A percentile compares a stretch with the other conserved stretches of the same genome.
phyloP scores from a whole-genome alignment of 2,113 vertebrate genomes.

The Numenius arquata region DNA sequence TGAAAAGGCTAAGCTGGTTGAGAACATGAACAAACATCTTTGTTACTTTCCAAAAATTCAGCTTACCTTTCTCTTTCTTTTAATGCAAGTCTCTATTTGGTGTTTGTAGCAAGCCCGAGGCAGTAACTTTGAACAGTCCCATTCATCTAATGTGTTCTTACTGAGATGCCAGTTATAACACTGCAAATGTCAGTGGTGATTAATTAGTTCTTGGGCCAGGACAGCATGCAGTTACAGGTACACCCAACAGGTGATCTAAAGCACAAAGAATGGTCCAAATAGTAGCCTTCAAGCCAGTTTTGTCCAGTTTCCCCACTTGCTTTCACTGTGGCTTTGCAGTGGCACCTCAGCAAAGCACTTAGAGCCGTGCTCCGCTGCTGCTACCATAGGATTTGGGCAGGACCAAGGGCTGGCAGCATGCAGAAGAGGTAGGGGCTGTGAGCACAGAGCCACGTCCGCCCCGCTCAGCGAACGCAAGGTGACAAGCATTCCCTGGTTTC shows the following conservation, averaged over 20 bases:
- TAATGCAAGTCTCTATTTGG: not conserved
- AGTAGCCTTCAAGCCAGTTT: not conserved
- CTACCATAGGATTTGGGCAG: rapidly evolving
- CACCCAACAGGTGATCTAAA: not conserved
- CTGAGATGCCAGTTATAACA: not conserved
- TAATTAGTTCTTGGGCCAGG: not conserved
- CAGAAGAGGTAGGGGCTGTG: not conserved
- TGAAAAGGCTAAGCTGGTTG: conserved; percentile 10
- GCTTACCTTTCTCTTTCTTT: not conserved
- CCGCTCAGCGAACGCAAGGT: not conserved
- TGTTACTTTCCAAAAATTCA: not conserved
- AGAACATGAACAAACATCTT: not conserved
- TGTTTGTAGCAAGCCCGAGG: not conserved
- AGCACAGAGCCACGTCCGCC: not conserved
- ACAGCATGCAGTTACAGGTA: not conserved
- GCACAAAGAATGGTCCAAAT: not conserved
- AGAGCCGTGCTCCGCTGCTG: rapidly evolving
- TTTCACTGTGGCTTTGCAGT: not conserved
- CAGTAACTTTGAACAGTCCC: not conserved
- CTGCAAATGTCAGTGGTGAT: not conserved
- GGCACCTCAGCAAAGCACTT: not conserved
- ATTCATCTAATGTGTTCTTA: not conserved
- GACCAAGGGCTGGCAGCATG: rapidly evolving
- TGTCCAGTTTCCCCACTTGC: not conserved
- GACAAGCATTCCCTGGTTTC: rapidly evolving